phyloP scores from a whole-genome alignment of 2,888 invertebrate species.

The Polylopha cassiicola region DNA sequence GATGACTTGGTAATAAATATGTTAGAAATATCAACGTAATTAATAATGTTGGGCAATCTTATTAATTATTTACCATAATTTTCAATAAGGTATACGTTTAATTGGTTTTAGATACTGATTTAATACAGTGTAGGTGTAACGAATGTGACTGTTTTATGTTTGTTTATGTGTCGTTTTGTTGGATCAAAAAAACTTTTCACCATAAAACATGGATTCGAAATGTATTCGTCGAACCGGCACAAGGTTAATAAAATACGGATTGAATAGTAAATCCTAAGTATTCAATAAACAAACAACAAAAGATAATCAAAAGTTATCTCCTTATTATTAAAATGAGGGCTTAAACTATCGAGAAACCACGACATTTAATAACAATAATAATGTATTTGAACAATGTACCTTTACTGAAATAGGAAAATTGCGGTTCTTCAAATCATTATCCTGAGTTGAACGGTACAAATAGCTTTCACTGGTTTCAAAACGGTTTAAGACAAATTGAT shows the following conservation, averaged over 20 bases:
- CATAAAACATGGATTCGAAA: too few relatives aligned
- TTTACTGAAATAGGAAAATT: conserved; percentile 44
- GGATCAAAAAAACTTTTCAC: too few relatives aligned
- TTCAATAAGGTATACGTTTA: conserved; percentile 18
- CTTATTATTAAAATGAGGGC: conserved; percentile 13
- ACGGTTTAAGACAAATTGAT: conserved; percentile 37
- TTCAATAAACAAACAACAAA: conserved; percentile 13
- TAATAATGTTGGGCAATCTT: conserved; percentile 14
- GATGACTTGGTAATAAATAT: conserved; percentile 23
- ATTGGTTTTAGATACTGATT: conserved; percentile 15
- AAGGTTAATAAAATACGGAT: too few relatives aligned
- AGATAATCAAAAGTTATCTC: conserved; percentile 10
- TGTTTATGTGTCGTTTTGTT: too few relatives aligned
- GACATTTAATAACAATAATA: conserved; percentile 30
- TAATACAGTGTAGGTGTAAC: conserved; percentile 4
- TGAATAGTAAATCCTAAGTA: too few relatives aligned
- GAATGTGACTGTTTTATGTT: not conserved
- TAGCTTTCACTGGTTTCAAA: conserved; percentile 53
- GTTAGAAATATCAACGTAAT: conserved; percentile 12
- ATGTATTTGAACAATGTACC: conserved; percentile 34
- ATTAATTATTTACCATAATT: conserved; percentile 24
- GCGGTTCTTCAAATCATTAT: conserved; percentile 34
- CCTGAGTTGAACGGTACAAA: conserved; percentile 37
- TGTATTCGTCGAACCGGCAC: too few relatives aligned
- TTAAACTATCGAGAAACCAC: conserved; percentile 10